Conservation (phyloP, 1,140 invertebrate species). For the Eciton burchellii region DNA sequence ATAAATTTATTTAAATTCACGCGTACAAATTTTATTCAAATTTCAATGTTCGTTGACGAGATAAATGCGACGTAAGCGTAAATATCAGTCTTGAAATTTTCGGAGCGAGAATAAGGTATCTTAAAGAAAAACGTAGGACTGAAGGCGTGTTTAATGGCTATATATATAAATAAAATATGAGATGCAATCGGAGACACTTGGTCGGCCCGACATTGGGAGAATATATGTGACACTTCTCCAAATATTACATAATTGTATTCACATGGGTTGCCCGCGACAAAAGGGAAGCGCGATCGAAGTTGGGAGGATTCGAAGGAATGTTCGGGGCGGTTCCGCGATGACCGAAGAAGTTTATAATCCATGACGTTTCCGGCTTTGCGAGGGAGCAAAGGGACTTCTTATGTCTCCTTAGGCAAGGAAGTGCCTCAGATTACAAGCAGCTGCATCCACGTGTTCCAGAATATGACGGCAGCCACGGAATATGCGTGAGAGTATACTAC, state of each 20-base stretch:
- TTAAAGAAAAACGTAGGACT: not conserved
- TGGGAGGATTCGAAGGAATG: constrained; percentile 27
- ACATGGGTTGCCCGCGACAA: constrained; percentile 53
- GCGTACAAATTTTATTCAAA: constrained; percentile 14
- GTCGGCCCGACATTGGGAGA: constrained; percentile 45
- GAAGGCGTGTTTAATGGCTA: constrained; percentile 50
- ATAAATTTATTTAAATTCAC: not conserved
- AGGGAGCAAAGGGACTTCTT: constrained; percentile 12
- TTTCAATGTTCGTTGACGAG: not conserved
- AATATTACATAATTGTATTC: constrained; percentile 74
- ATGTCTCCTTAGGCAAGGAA: constrained; percentile 26
- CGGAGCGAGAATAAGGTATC: too few relatives aligned
- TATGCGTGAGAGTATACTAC: not conserved
- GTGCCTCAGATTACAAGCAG: constrained; percentile 47
- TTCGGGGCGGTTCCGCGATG: constrained; percentile 46
- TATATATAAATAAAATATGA: constrained; percentile 65
- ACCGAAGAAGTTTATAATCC: constrained; percentile 80
- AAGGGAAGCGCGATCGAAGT: constrained; percentile 57
- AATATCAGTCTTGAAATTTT: not conserved
- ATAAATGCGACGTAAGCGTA: not conserved
- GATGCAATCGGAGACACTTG: constrained; percentile 47
- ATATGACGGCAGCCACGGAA: not conserved
- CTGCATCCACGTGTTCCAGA: constrained; percentile 36
- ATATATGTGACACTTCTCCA: constrained; percentile 56
- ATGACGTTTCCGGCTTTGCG: constrained; percentile 79